Evolutionary conservation across 1,140 invertebrate genomes (phyloP).

Genomic region (Hypothenemus hampei): DNA sequence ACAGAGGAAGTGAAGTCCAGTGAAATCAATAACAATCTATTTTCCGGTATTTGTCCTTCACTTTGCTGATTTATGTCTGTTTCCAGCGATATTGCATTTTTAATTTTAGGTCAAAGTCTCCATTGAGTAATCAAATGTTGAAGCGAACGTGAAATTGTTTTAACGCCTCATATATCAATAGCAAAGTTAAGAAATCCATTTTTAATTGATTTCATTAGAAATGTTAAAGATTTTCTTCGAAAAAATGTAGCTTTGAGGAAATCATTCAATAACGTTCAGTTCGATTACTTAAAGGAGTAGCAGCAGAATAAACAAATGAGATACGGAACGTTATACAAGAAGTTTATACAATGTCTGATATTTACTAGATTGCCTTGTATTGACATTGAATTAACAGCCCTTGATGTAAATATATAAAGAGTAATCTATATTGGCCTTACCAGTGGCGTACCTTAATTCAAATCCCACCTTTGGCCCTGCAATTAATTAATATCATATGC

Average conservation of each 20-base stretch:
- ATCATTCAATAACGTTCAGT: too few relatives aligned
- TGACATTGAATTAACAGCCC: slow-evolving; percentile 27
- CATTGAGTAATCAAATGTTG: slow-evolving; percentile 14
- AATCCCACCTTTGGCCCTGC: too few relatives aligned
- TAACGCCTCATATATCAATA: too few relatives aligned
- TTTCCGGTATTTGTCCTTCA: slow-evolving; percentile 19
- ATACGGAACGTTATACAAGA: slow-evolving; percentile 23
- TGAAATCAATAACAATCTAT: slow-evolving; percentile 19
- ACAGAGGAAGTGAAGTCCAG: slow-evolving; percentile 15
- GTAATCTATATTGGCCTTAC: slow-evolving; percentile 2
- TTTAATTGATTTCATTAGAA: too few relatives aligned
- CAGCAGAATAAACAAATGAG: slow-evolving; percentile 20
- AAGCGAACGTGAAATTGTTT: slow-evolving; percentile 12
- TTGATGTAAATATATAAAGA: slow-evolving; percentile 7
- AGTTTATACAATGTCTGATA: slow-evolving; percentile 22
- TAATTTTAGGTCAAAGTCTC: slow-evolving; percentile 22
- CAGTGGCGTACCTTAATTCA: slow-evolving; percentile 16
- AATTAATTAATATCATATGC: not conserved
- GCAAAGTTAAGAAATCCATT: too few relatives aligned
- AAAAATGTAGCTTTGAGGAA: too few relatives aligned
- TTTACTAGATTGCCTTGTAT: slow-evolving; percentile 26
- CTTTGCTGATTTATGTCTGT: slow-evolving; percentile 14
- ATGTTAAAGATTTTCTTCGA: too few relatives aligned
- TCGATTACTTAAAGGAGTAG: slow-evolving; percentile 10
- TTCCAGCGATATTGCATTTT: slow-evolving; percentile 16